Conservation (phyloP, 2,888 invertebrate genomes). For the Eupithecia subfuscata region DNA sequence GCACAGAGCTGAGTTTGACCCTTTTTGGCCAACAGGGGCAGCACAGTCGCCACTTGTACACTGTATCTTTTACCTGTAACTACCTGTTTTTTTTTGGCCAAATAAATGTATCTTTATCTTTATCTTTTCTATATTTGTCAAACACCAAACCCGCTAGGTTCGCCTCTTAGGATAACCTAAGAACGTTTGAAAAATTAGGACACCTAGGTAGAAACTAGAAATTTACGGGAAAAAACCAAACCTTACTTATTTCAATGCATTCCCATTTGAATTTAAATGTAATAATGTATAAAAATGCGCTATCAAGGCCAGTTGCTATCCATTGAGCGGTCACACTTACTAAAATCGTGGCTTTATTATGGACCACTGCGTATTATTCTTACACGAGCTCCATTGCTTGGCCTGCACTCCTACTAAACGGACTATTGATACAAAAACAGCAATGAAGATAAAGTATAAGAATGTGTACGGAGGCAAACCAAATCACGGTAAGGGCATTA, state of each 20-base stretch:
- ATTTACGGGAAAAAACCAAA: background rate
- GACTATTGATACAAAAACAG: constrained; percentile 40
- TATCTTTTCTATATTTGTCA: too few species aligned
- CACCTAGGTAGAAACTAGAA: background rate
- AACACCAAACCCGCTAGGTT: too few species aligned
- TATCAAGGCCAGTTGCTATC: constrained; percentile 67
- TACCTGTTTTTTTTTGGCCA: too few species aligned
- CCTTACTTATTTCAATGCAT: constrained; percentile 47
- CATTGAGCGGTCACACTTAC: constrained; percentile 53
- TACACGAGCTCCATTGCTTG: constrained; percentile 43
- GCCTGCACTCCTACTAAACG: constrained; percentile 26
- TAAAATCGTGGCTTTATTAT: constrained; percentile 44
- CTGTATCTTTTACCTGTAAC: too few species aligned
- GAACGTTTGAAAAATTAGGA: background rate
- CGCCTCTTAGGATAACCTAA: background rate
- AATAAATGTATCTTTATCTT: too few species aligned
- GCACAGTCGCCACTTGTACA: too few species aligned
- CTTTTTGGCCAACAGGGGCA: too few species aligned
- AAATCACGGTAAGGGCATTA: constrained; percentile 58
- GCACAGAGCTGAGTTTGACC: too few species aligned
- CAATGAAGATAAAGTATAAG: constrained; percentile 50
- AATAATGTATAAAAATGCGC: constrained; percentile 62
- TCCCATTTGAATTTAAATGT: constrained; percentile 57
- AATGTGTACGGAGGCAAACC: constrained; percentile 49
- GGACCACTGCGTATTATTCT: constrained; percentile 32